Base-by-base conservation (phyloP, 2,888 invertebrate species). In the Leptinotarsa tumamoca region DNA sequence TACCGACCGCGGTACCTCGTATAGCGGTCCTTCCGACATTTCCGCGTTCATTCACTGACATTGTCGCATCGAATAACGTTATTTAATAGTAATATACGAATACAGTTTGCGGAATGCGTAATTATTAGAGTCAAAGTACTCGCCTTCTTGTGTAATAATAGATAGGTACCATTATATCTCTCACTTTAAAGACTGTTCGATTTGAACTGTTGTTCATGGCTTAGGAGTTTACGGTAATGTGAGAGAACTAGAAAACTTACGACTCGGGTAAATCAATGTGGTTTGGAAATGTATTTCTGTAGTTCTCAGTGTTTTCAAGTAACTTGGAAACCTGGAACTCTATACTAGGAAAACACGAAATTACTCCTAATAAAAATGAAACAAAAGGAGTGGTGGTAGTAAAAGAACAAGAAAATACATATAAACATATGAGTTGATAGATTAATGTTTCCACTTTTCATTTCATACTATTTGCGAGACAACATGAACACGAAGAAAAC, bases 1-100 rank as follows among this genome's bases (percentile, higher is more conserved):
- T 72, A 63, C 63, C 63, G 43, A 33, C 43, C 63, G n/a, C 43
- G 52, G 58, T 71, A 71, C 58, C 67, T 73, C 70, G 75, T 82
- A 43, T 43, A 81, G 82, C 82, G 80, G 82, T 81, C 80, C 76
- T 77, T 76, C 72, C 77, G 80, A 80, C 79, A 73, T 80, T 82
- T 82, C 81, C 81, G 81, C 82, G 78, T 82, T 82, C 78, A 80
- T 81, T 80, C 76, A 69, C 77, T 73, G 78, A 78, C 79, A 63
- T 43, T 78, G 81, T 80, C 78, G 74, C 78, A 78, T 81, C 74
- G 80, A 79, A 80, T 81, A 81, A 81, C 81, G 81, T 80, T 81
- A 81, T 80, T 80, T 81, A 78, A 76, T 79, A 80, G 78, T 73
- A 77, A 79, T 81, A 81, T 78, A 78, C 78, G 80, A 80, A 81